Evolutionary conservation across 2,888 invertebrate species (phyloP), one percentile per base, ranked within the genome.

Genomic region (Cephus spinipes): DNA sequence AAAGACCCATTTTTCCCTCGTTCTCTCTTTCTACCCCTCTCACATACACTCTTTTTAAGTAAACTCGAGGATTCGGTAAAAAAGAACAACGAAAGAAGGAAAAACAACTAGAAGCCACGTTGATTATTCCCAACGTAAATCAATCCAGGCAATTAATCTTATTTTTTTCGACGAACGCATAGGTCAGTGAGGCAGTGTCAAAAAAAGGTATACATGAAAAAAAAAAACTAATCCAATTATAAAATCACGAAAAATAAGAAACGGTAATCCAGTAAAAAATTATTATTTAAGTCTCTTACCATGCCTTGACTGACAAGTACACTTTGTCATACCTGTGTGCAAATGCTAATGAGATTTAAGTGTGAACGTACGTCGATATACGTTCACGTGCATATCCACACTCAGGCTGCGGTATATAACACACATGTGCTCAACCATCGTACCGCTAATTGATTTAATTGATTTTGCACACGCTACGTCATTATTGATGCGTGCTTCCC

Each of bases 401-500:
- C 55, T 3, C 0, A 55, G 2, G 9, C 55, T 23, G 9, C 23
- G 23, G 9, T 55, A 55, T 23, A 23, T 9, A 55, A 55, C 9
- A 23, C 23, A 55, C 55, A 9, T 84, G 79, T 79, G 77, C 78
- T 68, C 73, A 69, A 40, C 75, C 75, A 79, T 81, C 78, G 81
- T 74, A 79, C 79, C 81, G 84, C 80, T 87, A 89, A 89, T 88
- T 88, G 86, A 88, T 87, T 87, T 85, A 86, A 89, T 87, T 87
- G 88, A 88, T 87, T 87, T 85, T 81, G 82, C 83, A 81, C 84
- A 77, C 83, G 83, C 76, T 83, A 83, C 84, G 87, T 88, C 87
- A 87, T 88, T 87, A 86, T 84, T 84, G 88, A 87, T 87, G 87
- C 85, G 83, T 79, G 80, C 79, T 75, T 73, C 36, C 74, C 77